Percentiles rank a stretch among this genome's conserved stretches.
Evolutionary conservation across 92 coral and sea anemone species (phyloP).

Genomic region (Umimayanthus kanabou): DNA sequence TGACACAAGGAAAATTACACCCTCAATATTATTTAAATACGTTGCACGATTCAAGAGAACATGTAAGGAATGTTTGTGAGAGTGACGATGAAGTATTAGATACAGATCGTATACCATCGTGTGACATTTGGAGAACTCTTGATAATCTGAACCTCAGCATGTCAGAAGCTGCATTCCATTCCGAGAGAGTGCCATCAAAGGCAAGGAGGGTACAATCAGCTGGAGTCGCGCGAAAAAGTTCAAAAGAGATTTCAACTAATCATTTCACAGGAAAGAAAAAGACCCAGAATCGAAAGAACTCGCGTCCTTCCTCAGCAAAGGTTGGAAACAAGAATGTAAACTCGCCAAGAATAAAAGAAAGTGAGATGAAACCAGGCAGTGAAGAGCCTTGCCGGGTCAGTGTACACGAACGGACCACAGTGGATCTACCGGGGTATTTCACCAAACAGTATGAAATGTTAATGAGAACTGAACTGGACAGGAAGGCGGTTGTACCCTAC

Average conservation of each 20-base stretch:
- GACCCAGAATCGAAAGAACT: neutral
- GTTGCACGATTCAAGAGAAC: neutral
- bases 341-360: neutral
- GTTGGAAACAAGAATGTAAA: neutral
- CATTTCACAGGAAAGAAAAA: neutral
- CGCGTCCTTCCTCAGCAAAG: neutral
- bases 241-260: neutral
- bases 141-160: constrained; percentile 67
- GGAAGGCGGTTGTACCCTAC: neutral
- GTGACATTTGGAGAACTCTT: constrained; percentile 62
- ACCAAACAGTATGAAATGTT: constrained; percentile 64
- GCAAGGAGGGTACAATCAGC: constrained; percentile 64
- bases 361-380: constrained; percentile 5
- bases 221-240: constrained; percentile 45
- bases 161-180: constrained; percentile 25
- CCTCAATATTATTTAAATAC: neutral
- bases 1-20: neutral
- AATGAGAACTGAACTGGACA: constrained; percentile 14
- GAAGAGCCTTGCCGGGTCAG: constrained; percentile 39
- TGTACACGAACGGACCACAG: constrained; percentile 17
- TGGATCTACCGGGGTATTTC: constrained; percentile 70
- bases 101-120: constrained; percentile 72
- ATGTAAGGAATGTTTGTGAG: constrained; percentile 15
- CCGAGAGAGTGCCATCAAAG: neutral
- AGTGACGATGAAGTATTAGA: constrained; percentile 52